A percentile compares a stretch with the other conserved stretches of the same genome.
Conservation (phyloP, 2,797 vertebrate species). For the Enteromius treurensis region DNA sequence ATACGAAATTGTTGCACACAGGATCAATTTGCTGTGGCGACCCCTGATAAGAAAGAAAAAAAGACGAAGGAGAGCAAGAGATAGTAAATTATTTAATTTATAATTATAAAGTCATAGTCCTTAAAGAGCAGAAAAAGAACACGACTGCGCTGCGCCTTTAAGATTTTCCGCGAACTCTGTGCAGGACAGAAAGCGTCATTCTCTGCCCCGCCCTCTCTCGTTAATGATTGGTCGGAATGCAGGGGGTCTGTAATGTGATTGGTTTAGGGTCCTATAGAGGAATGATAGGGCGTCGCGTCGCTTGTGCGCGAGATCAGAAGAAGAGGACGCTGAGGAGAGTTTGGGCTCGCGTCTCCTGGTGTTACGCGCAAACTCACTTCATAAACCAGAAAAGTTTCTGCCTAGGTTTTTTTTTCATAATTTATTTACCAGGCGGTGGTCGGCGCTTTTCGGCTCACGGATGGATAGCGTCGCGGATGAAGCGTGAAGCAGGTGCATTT, state of each 20-base stretch:
- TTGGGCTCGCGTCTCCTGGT: neutral
- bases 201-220: constrained; percentile 65
- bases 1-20: neutral
- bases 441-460: neutral
- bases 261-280: constrained; percentile 70
- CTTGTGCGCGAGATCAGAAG: constrained; percentile 52
- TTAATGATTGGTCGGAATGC: constrained; percentile 70
- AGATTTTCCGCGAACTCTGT: constrained; percentile 69
- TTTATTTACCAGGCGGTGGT: neutral
- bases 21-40: too few relatives aligned
- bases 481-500: constrained; percentile 7
- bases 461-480: neutral
- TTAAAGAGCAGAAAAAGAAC: neutral
- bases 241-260: constrained; percentile 70
- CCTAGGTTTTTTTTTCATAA: too few relatives aligned
- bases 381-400: neutral
- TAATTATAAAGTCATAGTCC: neutral
- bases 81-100: neutral
- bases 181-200: constrained; percentile 66
- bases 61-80: neutral
- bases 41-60: neutral
- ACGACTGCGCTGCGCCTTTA: constrained; percentile 66
- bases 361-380: neutral
- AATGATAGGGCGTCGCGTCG: constrained; percentile 63
- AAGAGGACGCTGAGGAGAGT: constrained; percentile 6